Evolutionary conservation across 2,888 invertebrate genomes (phyloP), one percentile per base, ranked within the genome.

Genomic region (Drosophila neutralis): DNA sequence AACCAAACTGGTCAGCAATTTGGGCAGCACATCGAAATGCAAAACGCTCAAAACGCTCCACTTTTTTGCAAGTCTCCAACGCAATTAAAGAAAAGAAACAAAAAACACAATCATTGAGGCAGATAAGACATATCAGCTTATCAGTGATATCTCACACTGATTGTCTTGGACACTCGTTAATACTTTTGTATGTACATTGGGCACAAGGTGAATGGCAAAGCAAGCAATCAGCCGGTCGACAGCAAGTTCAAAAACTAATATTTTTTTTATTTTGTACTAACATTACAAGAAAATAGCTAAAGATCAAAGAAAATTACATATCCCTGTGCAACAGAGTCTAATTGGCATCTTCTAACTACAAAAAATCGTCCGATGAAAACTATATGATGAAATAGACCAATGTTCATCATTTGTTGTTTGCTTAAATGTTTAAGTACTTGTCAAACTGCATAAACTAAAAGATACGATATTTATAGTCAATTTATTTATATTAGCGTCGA

Each of bases 1-100:
- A 66, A 79, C 67, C 72, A 60, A 80, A 80, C 80, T 80, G 80
- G 72, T 70, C 78, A 60, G 64, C 56, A 36, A 48, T 10, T 15
- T 70, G 67, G 58, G 33, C 76, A 67, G 52, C 60, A 35, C 35
- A 31, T 10, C 48, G 15, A 45, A 42, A 15, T 18, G 36, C 31
- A 56, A 29, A 48, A 48, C 33, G 10, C 49, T 33, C 27, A 27
- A 49, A 33, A 15, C 18, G 18, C 10, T 33, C 24, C 24, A 11
- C 0, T 52, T 31, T 21, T 21, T 18, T 21, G 38, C 27, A n/a
- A 56, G 13, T 31, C 45, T 53, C 13, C 52, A 24, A 36, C 51
- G 21, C 21, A 45, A 15, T 15, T 15, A 45, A 24, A 11, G 33
- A 33, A 33, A 15, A 15, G 4, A 18, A 42, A 31, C 31, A 21